Evolutionary conservation across 2,888 invertebrate species (phyloP).

Genomic region (Drosophila hawaiiensis): DNA sequence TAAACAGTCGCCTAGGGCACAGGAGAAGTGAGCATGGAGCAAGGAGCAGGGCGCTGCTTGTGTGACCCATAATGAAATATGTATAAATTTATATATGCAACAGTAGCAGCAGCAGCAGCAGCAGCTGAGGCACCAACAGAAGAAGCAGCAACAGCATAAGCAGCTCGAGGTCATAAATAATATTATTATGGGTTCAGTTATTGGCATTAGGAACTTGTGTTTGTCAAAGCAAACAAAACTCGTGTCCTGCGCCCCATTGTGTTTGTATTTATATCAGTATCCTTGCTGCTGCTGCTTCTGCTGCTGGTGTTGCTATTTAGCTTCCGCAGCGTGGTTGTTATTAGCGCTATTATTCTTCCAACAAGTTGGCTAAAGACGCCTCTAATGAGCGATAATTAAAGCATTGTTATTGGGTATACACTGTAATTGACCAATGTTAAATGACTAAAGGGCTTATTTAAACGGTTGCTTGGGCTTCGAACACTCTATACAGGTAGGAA

Average conservation of each 20-base stretch:
- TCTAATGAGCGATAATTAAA: conserved; percentile 61
- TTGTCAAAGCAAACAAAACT: conserved; percentile 70
- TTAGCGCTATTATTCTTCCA: conserved; percentile 68
- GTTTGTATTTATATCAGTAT: conserved; percentile 35
- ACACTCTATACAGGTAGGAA: not conserved
- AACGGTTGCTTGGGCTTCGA: not conserved
- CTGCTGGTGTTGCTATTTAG: conserved; percentile 18
- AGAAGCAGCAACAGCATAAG: conserved; percentile 14
- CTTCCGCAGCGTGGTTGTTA: conserved; percentile 46
- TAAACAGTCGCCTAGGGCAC: conserved; percentile 34
- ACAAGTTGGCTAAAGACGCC: conserved; percentile 56
- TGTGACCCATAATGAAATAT: conserved; percentile 43
- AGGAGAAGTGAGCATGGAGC: not conserved
- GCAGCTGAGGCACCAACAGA: conserved; percentile 10
- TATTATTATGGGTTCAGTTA: conserved; percentile 74
- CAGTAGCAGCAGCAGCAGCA: conserved; percentile 1
- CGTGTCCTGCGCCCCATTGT: conserved; percentile 19
- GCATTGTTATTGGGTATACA: not conserved
- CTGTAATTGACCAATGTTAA: conserved; percentile 5
- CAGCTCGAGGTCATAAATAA: conserved; percentile 65
- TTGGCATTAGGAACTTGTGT: conserved; percentile 63
- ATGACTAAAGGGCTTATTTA: not conserved
- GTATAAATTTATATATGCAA: conserved; percentile 50
- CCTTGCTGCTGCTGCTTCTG: conserved; percentile 15
- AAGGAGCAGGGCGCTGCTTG: conserved; percentile 18